Conservation (phyloP, 2,797 vertebrate species). For the Echiichthys vipera region DNA sequence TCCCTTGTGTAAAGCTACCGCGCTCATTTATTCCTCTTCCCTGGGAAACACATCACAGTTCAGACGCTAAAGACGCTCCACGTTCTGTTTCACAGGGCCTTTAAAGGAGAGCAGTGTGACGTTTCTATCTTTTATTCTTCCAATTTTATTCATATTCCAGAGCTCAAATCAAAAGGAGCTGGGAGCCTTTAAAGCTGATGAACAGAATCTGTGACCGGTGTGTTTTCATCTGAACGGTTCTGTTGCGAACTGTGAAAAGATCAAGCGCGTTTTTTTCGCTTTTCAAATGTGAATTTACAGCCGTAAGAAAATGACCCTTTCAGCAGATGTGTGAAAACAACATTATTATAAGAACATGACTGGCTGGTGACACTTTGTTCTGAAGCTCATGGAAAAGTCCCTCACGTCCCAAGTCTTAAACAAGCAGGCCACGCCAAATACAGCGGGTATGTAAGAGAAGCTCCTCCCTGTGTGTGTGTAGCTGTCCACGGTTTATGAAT, state of each 20-base stretch:
- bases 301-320: not conserved
- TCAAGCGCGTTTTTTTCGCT: not conserved
- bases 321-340: not conserved
- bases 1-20: too few relatives aligned
- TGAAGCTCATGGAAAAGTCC: constrained; percentile 1
- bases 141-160: too few relatives aligned
- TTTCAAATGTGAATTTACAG: not conserved
- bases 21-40: too few relatives aligned
- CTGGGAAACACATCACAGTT: too few relatives aligned
- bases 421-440: too few relatives aligned
- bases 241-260: not conserved
- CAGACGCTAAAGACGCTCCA: too few relatives aligned
- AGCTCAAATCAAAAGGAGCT: not conserved
- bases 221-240: not conserved
- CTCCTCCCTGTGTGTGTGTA: too few relatives aligned
- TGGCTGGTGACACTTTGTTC: not conserved
- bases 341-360: not conserved
- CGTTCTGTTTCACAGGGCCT: too few relatives aligned
- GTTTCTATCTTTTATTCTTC: too few relatives aligned
- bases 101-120: not conserved
- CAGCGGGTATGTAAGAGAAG: too few relatives aligned
- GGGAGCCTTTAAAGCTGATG: not conserved
- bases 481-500: too few relatives aligned
- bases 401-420: not conserved
- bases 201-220: too few relatives aligned